phyloP scores from a whole-genome alignment of 23 tunicate species.

The Ascidia mentula region DNA sequence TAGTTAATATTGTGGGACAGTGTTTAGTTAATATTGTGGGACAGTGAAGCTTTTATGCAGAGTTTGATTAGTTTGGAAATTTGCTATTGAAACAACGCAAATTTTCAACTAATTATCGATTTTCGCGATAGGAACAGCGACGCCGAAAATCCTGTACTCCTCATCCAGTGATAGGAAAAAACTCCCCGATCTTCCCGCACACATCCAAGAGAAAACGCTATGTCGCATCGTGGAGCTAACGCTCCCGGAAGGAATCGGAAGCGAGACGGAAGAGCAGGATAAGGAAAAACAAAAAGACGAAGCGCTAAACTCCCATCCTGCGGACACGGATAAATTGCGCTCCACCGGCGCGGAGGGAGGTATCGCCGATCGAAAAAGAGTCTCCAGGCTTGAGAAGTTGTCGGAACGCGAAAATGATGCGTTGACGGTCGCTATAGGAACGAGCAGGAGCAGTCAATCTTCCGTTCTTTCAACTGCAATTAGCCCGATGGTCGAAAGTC shows the following conservation, averaged over 20 bases:
- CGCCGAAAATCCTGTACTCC: constrained; percentile 13
- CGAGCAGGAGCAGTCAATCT: constrained; percentile 45
- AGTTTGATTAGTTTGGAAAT: too few relatives aligned
- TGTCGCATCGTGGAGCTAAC: constrained; percentile 68
- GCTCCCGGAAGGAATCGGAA: constrained; percentile 32
- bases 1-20: too few relatives aligned
- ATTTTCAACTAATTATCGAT: too few relatives aligned
- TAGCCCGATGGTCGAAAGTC: constrained; percentile 19
- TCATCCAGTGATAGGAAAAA: not conserved
- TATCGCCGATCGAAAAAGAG: not conserved
- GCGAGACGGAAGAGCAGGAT: not conserved
- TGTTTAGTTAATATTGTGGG: too few relatives aligned
- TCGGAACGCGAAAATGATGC: constrained; percentile 18
- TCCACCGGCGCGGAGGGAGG: not conserved
- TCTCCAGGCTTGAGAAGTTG: not conserved
- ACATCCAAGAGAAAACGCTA: constrained; percentile 36
- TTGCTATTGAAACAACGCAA: too few relatives aligned
- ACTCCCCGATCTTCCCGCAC: constrained; percentile 1
- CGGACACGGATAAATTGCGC: not conserved
- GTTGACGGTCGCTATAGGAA: constrained; percentile 31
- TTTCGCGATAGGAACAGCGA: not conserved
- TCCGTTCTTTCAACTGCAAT: constrained; percentile 35
- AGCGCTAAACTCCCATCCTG: not conserved
- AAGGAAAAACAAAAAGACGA: not conserved
- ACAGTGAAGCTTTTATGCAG: too few relatives aligned